Conservation (phyloP, 2,888 invertebrate species). For the Ectobius pallidus region DNA sequence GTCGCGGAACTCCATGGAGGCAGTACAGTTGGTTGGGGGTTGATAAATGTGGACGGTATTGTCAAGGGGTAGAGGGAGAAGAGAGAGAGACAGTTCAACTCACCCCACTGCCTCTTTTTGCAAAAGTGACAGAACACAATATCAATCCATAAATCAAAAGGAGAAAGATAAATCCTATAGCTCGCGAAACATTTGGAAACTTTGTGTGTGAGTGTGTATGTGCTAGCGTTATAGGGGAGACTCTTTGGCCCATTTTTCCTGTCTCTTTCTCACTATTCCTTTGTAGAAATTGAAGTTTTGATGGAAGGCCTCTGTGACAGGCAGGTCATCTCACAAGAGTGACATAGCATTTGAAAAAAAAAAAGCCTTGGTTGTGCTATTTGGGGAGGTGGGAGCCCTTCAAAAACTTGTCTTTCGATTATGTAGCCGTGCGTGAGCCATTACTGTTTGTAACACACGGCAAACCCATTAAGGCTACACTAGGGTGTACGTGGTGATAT, state of each 20-base stretch:
- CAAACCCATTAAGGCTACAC: constrained; percentile 27
- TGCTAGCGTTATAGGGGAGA: not conserved
- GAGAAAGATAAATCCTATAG: constrained; percentile 53
- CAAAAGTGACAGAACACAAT: constrained; percentile 49
- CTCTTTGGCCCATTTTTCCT: constrained; percentile 26
- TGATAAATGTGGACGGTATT: constrained; percentile 41
- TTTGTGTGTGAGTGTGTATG: constrained; percentile 37
- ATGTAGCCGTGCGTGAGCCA: constrained; percentile 24
- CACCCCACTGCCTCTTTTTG: constrained; percentile 8
- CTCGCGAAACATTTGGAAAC: constrained; percentile 36
- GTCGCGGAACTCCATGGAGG: constrained; percentile 25
- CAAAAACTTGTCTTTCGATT: constrained; percentile 38
- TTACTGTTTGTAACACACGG: constrained; percentile 17
- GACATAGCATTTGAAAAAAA: not conserved
- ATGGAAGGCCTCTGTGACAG: constrained; percentile 42
- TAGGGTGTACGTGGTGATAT: not conserved
- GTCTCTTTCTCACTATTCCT: constrained; percentile 26
- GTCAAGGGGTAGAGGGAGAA: constrained; percentile 25
- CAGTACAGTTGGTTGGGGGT: constrained; percentile 21
- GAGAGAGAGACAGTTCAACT: constrained; percentile 5
- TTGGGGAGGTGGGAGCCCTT: not conserved
- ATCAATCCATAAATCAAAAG: constrained; percentile 56
- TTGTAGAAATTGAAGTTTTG: constrained; percentile 41
- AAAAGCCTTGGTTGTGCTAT: too few species aligned
- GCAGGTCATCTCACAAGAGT: not conserved